phyloP scores from a whole-genome alignment of 2,113 vertebrate species.

The Bucco capensis region DNA sequence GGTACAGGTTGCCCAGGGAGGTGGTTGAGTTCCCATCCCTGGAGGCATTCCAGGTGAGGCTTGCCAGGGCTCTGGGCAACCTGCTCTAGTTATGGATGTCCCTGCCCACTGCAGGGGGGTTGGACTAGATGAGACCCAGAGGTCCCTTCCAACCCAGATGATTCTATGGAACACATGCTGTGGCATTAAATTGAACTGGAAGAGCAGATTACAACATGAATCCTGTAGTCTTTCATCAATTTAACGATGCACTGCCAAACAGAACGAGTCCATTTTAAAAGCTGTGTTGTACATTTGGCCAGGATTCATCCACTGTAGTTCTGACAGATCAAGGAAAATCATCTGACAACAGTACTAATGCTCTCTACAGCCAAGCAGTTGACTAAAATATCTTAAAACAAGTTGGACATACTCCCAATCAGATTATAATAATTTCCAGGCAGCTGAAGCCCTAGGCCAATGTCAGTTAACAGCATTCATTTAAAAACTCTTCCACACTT shows the following conservation, averaged over 20 bases:
- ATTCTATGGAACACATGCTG: no score
- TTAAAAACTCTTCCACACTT: conserved; percentile 57
- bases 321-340: neutral
- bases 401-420: neutral
- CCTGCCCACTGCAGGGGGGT: no score
- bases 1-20: no score
- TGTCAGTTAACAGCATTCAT: conserved; percentile 16
- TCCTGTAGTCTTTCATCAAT: neutral
- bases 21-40: no score
- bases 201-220: conserved; percentile 18
- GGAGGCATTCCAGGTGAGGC: no score
- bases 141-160: no score
- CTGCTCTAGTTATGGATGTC: no score
- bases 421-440: conserved; percentile 41
- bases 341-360: neutral
- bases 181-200: neutral
- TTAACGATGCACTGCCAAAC: neutral
- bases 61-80: no score
- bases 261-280: conserved; percentile 15
- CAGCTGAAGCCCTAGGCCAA: conserved; percentile 22
- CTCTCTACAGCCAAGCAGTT: neutral
- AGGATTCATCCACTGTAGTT: neutral
- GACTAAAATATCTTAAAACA: conserved; percentile 30
- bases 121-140: no score
- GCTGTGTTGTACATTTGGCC: neutral